phyloP scores from a whole-genome alignment of 2,888 invertebrate species.

The Keiferia lycopersicella region DNA sequence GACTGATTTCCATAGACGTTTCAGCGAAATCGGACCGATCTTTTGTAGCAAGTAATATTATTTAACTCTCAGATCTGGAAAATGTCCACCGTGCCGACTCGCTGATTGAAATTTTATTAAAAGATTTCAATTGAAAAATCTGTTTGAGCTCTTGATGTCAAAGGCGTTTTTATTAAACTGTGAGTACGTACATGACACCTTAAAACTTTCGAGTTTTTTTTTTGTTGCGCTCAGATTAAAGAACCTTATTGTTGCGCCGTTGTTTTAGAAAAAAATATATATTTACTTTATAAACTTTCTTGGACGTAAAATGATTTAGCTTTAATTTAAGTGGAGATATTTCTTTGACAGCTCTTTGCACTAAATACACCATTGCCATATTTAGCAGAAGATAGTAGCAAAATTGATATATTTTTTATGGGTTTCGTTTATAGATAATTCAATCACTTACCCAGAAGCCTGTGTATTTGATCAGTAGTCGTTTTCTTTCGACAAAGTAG shows the following conservation, averaged over 20 bases:
- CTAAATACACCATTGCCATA: background rate
- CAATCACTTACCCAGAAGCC: conserved; percentile 44
- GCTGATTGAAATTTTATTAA: conserved; percentile 17
- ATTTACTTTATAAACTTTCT: background rate
- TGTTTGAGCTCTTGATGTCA: conserved; percentile 21
- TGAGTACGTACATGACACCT: background rate
- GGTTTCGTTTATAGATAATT: too few species aligned
- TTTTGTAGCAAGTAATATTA: conserved; percentile 4
- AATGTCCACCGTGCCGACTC: background rate
- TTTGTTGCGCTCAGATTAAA: background rate
- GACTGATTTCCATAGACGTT: conserved; percentile 39
- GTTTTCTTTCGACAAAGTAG: conserved; percentile 52
- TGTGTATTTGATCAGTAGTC: conserved; percentile 52
- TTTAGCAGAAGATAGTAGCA: too few species aligned
- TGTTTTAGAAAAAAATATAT: background rate
- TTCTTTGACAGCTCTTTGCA: background rate
- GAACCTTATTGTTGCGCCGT: too few species aligned
- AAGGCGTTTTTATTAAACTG: conserved; percentile 16
- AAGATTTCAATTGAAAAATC: conserved; percentile 21
- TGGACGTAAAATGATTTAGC: background rate
- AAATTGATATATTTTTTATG: too few species aligned
- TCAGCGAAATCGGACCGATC: background rate
- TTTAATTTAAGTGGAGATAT: background rate
- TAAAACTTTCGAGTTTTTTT: background rate
- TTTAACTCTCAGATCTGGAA: background rate